These are phyloP conservation scores for Pygoscelis adeliae DNA, from an alignment of 2,113 vertebrate genomes.

Conservation along the genomic window DNA sequence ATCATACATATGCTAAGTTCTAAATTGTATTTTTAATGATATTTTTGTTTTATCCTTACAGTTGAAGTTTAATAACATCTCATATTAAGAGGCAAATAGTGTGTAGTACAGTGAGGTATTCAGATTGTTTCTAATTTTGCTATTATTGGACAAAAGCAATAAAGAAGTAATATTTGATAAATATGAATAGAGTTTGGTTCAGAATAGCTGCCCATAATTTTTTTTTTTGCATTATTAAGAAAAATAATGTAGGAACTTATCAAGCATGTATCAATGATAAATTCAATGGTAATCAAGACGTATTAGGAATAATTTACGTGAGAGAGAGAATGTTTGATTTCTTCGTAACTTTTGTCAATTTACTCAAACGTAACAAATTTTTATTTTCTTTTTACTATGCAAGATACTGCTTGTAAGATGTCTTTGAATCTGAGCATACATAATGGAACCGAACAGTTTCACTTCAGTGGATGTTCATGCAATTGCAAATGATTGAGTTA, in stretches of 20 bases:
- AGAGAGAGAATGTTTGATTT: neutral
- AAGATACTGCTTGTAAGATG: neutral
- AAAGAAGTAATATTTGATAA: neutral
- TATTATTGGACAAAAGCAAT: neutral
- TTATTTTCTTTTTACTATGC: neutral
- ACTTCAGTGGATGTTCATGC: neutral
- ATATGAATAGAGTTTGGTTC: neutral
- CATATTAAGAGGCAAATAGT: neutral
- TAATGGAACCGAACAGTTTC: neutral
- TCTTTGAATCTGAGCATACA: neutral
- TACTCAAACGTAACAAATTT: neutral
- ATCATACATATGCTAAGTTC: neutral
- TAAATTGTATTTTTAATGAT: neutral
- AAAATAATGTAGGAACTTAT: neutral
- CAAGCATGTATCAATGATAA: neutral
- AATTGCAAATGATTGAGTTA: neutral
- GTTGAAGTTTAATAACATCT: neutral
- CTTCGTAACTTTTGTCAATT: neutral
- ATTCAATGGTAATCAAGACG: neutral
- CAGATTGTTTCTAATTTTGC: neutral
- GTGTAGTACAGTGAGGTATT: neutral
- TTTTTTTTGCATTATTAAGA: neutral
- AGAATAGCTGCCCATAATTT: neutral
- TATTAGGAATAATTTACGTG: neutral
- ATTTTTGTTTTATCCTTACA: neutral